Conservation (phyloP, 1,140 invertebrate species). For the Heliothis subflexa region DNA sequence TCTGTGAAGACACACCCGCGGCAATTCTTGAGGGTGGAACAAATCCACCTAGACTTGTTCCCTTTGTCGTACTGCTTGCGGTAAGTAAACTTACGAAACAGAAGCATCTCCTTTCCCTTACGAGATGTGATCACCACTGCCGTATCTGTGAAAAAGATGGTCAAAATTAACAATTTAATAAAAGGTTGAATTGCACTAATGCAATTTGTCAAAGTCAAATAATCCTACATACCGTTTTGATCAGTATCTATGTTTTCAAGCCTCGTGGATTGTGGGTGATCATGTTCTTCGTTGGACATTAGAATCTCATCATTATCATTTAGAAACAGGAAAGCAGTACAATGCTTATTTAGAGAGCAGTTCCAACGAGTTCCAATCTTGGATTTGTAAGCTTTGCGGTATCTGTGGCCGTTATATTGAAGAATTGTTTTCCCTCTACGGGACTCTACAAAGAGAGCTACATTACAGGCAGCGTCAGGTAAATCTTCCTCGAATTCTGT, state of each 20-base stretch:
- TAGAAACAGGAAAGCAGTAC: conserved; percentile 64
- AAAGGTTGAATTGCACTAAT: background rate
- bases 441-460: conserved; percentile 64
- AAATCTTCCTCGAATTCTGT: conserved; percentile 42
- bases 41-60: conserved; percentile 71
- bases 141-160: conserved; percentile 60
- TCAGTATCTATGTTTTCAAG: conserved; percentile 48
- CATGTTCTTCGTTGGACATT: conserved; percentile 60
- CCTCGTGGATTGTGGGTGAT: conserved; percentile 50
- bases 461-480: conserved; percentile 34
- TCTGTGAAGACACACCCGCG: conserved; percentile 72
- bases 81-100: conserved; percentile 76
- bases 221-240: conserved; percentile 58
- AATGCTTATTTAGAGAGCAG: conserved; percentile 64
- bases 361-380: conserved; percentile 68
- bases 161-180: too few relatives aligned
- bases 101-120: conserved; percentile 77
- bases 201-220: background rate
- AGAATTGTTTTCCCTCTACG: conserved; percentile 66
- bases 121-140: conserved; percentile 76
- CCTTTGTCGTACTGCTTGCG: conserved; percentile 70
- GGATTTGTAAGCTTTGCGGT: conserved; percentile 63
- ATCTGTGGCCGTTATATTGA: conserved; percentile 69
- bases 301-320: conserved; percentile 71
- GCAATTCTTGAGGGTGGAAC: conserved; percentile 78